Evolutionary conservation across 2,113 vertebrate genomes (phyloP), one percentile per base, ranked within the genome.

Genomic region (Varanus salvator): DNA sequence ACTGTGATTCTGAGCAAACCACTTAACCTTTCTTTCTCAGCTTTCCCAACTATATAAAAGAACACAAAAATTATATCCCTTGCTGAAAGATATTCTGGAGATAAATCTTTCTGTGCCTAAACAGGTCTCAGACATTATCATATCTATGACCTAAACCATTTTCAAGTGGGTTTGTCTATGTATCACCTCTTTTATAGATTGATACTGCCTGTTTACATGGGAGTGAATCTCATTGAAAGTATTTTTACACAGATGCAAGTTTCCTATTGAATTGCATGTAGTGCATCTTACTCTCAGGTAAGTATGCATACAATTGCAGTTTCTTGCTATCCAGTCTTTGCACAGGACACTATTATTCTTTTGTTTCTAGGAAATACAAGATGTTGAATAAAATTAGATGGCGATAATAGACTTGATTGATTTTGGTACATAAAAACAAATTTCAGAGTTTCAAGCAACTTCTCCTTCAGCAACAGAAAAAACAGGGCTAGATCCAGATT

Each of bases 51-150:
- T 31, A 31, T 77, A 31, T 19, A 25, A 68, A 66, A 72, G 92
- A 93, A 92, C 86, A 60, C 38, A 84, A 84, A 82, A 80, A 86
- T 44, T 87, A 83, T 93, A 90, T 86, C 64, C 80, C 57, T 74
- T n/a, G 81, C 34, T 44, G 68, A 93, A 4, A 6, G 14, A 27
- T 85, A 69, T 44, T 80, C 27, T 87, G 76, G 89, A 91, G 64
- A 78, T 3, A 82, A 88, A 48, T 54, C 50, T 38, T 48, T 87
- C 38, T 89, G 82, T 87, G 50, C 25, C 54, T 75, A 25, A 80
- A 87, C 44, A 87, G 29, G 2, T 52, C 52, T 57, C 14, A 82
- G 29, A 85, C 12, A 7, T 68, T 85, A 57, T 50, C 9, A 64
- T 38, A 54, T 4, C 19, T 8, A 29, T 38, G 38, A 77, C 48